Percentiles rank a stretch among this genome's conserved stretches.
phyloP scores from a whole-genome alignment of 2,797 vertebrate species.

The Cryptoblepharus egeriae region DNA sequence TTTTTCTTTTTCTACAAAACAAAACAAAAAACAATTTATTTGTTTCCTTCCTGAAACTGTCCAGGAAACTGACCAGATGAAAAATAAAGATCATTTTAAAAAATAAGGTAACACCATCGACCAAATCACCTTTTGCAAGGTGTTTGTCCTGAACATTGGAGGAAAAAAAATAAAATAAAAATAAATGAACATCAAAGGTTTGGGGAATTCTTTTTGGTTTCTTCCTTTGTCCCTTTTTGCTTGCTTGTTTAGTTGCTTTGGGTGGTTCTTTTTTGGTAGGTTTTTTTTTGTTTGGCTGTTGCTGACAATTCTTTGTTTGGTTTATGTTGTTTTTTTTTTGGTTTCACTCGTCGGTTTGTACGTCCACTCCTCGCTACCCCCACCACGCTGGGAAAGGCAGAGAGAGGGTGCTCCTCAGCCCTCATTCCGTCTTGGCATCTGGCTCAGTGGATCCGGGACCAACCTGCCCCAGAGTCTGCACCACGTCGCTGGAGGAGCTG shows the following conservation, averaged over 20 bases:
- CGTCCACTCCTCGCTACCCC: constrained; percentile 62
- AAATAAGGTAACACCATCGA: constrained; percentile 22
- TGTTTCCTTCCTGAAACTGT: constrained; percentile 41
- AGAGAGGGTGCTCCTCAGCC: constrained; percentile 42
- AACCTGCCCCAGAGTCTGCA: constrained; percentile 78
- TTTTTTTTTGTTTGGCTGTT: constrained; percentile 49
- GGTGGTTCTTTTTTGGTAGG: constrained; percentile 42
- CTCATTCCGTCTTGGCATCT: constrained; percentile 87
- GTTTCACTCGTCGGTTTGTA: constrained; percentile 52
- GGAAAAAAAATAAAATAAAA: not conserved
- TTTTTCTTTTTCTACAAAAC: constrained; percentile 25
- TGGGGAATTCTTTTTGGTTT: constrained; percentile 51
- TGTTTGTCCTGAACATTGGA: not conserved
- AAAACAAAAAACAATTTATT: constrained; percentile 63
- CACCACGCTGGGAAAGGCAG: constrained; percentile 55
- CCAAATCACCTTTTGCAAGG: constrained; percentile 38
- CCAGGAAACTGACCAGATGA: constrained; percentile 39
- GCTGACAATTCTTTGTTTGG: constrained; percentile 69
- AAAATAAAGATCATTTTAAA: not conserved
- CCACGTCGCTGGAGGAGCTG: constrained; percentile 81
- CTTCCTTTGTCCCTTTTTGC: constrained; percentile 37
- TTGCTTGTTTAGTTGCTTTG: constrained; percentile 46
- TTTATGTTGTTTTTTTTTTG: constrained; percentile 50
- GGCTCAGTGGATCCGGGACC: constrained; percentile 56
- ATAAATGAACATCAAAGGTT: not conserved